A percentile compares a stretch with the other conserved stretches of the same genome.
These are phyloP conservation scores for Podarcis lilfordi DNA, from an alignment of 2,797 vertebrate species.

Conservation along the genomic window DNA sequence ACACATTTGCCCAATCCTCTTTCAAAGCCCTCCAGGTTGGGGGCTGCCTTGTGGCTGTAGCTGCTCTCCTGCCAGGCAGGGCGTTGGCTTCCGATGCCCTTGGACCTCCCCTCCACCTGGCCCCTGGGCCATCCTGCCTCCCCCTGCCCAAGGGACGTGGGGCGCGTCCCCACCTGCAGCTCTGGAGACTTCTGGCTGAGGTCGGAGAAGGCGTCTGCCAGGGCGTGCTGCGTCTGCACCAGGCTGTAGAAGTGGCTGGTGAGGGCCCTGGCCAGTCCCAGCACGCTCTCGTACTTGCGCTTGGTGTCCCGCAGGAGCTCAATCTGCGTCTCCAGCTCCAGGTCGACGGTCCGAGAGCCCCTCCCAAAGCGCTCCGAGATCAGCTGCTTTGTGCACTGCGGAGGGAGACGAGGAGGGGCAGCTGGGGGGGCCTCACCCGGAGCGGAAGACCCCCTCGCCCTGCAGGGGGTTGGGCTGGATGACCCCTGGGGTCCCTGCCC, in stretches of 20 bases:
- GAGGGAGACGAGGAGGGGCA: too few species aligned
- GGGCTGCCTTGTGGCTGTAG: too few species aligned
- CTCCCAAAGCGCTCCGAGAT: slow-evolving; percentile 93
- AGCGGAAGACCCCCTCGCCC: too few species aligned
- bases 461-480: too few species aligned
- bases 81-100: too few species aligned
- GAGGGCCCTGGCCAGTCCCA: slow-evolving; percentile 88
- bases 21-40: too few species aligned
- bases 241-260: slow-evolving; percentile 92
- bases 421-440: too few species aligned
- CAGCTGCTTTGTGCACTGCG: slow-evolving; percentile 94
- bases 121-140: too few species aligned
- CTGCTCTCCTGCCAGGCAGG: too few species aligned
- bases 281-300: slow-evolving; percentile 91
- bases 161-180: slow-evolving; percentile 83
- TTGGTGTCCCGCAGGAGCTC: slow-evolving; percentile 94
- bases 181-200: slow-evolving; percentile 99
- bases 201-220: slow-evolving; percentile 94
- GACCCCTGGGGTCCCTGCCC: too few species aligned
- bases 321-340: slow-evolving; percentile 96
- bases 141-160: background rate
- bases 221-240: slow-evolving; percentile 94
- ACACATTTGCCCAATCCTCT: background rate
- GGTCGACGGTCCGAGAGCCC: slow-evolving; percentile 92
- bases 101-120: background rate